Conservation (phyloP, 1,140 invertebrate genomes). For the Galleria mellonella region DNA sequence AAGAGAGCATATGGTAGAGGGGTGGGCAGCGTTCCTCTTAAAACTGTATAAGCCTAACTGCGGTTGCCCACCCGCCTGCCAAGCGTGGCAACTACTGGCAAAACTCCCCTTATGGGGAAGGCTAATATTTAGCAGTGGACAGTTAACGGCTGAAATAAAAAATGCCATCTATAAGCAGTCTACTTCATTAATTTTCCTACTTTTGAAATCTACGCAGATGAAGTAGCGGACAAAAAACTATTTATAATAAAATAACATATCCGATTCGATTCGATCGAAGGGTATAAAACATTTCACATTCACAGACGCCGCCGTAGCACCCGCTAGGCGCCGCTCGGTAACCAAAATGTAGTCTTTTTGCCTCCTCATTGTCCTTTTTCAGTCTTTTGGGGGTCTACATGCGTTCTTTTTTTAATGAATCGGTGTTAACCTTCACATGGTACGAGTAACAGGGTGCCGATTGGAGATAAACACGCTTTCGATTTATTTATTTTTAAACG, state of each 20-base stretch:
- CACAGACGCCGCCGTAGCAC: conserved; percentile 64
- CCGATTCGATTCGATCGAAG: conserved; percentile 13
- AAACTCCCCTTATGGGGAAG: no score
- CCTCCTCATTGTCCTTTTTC: conserved; percentile 52
- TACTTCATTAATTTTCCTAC: no score
- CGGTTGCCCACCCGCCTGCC: no score
- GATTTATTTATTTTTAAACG: conserved; percentile 39
- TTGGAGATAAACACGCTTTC: conserved; percentile 61
- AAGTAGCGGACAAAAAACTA: no score
- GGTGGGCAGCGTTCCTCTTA: no score
- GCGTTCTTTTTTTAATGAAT: conserved; percentile 67
- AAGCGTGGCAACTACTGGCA: no score
- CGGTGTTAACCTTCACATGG: conserved; percentile 71
- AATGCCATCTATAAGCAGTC: no score
- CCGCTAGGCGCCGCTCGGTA: conserved; percentile 69
- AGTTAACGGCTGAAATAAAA: no score
- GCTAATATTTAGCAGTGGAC: no score
- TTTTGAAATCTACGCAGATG: no score
- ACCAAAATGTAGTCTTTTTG: conserved; percentile 66
- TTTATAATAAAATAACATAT: not conserved
- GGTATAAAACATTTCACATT: conserved; percentile 48
- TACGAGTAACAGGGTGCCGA: conserved; percentile 71
- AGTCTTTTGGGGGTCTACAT: conserved; percentile 70
- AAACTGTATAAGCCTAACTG: no score
- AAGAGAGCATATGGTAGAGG: no score